phyloP scores from a whole-genome alignment of 1,140 invertebrate genomes.

The Vanessa tameamea region DNA sequence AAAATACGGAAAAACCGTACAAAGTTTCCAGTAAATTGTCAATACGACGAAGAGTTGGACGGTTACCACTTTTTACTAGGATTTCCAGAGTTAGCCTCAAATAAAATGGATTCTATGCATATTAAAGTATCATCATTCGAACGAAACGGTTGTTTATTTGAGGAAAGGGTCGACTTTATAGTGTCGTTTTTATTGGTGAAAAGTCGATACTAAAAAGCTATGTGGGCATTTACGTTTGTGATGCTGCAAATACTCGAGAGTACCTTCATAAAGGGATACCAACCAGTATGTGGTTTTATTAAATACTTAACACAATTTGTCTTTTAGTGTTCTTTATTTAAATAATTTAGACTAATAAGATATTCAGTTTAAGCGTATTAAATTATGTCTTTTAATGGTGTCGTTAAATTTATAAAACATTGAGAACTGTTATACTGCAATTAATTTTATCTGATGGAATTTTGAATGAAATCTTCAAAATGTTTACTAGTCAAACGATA shows the following conservation, averaged over 20 bases:
- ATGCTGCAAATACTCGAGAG: constrained; percentile 45
- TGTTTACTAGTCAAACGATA: too few species aligned
- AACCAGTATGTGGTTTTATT: constrained; percentile 31
- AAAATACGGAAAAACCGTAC: constrained; percentile 64
- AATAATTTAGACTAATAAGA: neutral
- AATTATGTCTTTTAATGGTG: neutral
- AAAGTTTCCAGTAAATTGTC: constrained; percentile 55
- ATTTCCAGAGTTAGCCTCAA: constrained; percentile 63
- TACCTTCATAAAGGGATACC: constrained; percentile 47
- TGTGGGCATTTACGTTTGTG: constrained; percentile 56
- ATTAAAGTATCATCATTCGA: constrained; percentile 76
- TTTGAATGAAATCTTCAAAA: too few species aligned
- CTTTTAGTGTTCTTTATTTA: constrained; percentile 7
- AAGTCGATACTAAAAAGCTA: constrained; percentile 71
- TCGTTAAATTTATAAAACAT: too few species aligned
- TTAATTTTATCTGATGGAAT: too few species aligned
- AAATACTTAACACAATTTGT: constrained; percentile 21
- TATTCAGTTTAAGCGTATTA: neutral
- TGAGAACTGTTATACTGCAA: too few species aligned
- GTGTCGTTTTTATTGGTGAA: constrained; percentile 63
- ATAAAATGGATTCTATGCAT: constrained; percentile 77
- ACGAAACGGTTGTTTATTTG: constrained; percentile 64
- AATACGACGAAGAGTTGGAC: constrained; percentile 46
- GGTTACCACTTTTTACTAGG: constrained; percentile 51
- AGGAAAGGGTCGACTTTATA: constrained; percentile 64